Base-by-base conservation (phyloP, 2,797 vertebrate species). In the Petrocephalus sullivani region DNA sequence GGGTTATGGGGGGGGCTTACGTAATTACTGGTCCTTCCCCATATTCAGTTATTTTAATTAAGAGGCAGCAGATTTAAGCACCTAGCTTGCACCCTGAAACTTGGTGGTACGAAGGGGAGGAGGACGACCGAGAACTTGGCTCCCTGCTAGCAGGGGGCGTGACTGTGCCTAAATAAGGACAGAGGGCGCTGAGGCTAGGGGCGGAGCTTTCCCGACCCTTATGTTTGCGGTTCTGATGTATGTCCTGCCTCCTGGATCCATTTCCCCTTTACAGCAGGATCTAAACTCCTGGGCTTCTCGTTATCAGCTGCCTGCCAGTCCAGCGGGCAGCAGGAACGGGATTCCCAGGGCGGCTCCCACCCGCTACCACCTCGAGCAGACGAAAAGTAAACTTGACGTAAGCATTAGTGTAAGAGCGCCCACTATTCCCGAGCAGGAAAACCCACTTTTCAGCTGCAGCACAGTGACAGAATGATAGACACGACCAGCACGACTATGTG, bases 31-130 rank as follows among this genome's bases (percentile, higher is more conserved):
- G 60, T 51, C 60, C 33, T 56, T 28, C 54, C 56, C 56, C 14
- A 28, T 67, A n/a, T 37, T 16, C 57, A 5, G 6, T 67, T 85
- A 88, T 5, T 54, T 88, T 88, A 88, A 67, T 84, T 88, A 64
- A 64, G 46, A 9, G 53, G 49, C 81, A 12, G 60, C 19, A 51
- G 83, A 53, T 71, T 56, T 67, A 71, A 86, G 58, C 88, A 75
- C 88, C 64, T 46, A 57, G 28, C 88, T 41, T n/a, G 33, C 37
- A 56, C 16, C 8, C 8, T 5, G 49, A 6, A 23, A 37, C 49
- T 46, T 61, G 14, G 12, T 33, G 51, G 33, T 61, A n/a, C 33
- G 6, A 2, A 19, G 19, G 1, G 7, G 64, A 33, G 28, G 64
- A 14, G 64, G 23, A 37, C 33, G 64, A 71, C 64, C 64, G 14